Conservation (phyloP, 2,797 vertebrate genomes). For the Triplophysa bombifrons region DNA sequence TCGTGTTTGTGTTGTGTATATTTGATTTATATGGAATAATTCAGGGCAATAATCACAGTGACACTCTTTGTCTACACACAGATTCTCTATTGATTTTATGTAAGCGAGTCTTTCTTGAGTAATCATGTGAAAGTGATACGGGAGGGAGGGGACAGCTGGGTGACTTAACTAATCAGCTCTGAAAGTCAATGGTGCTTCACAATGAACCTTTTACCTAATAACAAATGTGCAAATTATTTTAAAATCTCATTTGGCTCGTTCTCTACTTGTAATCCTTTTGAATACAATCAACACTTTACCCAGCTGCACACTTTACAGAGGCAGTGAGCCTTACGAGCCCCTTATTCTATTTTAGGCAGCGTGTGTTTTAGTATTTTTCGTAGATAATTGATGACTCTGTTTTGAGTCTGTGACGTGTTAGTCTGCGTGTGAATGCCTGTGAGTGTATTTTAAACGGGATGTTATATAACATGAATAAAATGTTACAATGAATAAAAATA, state of each 20-base stretch:
- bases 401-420: background rate
- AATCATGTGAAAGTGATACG: slow-evolving; percentile 9
- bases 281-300: background rate
- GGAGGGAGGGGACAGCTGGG: slow-evolving; percentile 12
- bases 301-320: background rate
- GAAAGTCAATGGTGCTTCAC: slow-evolving; percentile 24
- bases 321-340: background rate
- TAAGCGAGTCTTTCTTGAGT: slow-evolving; percentile 5
- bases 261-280: background rate
- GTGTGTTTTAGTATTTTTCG: background rate
- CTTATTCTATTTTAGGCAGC: background rate
- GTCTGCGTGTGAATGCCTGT: no score
- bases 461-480: no score
- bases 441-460: no score
- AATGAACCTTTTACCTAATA: slow-evolving; percentile 22
- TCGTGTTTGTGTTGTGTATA: background rate
- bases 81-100: slow-evolving; percentile 13
- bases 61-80: background rate
- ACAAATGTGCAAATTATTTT: slow-evolving; percentile 13
- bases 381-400: background rate
- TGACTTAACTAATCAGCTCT: slow-evolving; percentile 6
- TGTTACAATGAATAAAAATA: no score
- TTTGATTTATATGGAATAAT: background rate
- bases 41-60: background rate
- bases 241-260: background rate